Percentiles rank a stretch among this genome's conserved stretches.
Conservation (phyloP, 2,113 vertebrate genomes). For the Tinamus guttatus region DNA sequence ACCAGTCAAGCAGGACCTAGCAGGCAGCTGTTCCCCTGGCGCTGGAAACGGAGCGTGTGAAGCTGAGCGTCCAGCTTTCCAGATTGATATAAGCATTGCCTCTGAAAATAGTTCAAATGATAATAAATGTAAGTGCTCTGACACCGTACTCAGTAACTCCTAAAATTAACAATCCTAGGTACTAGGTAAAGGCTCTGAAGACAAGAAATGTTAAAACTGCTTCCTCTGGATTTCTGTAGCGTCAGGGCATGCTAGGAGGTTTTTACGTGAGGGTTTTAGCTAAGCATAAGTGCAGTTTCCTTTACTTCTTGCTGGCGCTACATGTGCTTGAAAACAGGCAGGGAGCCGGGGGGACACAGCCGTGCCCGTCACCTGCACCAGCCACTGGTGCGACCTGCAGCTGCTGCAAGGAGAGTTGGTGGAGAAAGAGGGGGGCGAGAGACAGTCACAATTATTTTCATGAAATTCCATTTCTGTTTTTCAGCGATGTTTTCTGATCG, state of each 20-base stretch:
- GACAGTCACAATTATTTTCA: not conserved
- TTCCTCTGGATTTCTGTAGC: not conserved
- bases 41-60: not conserved
- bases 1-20: slow-evolving; percentile 31
- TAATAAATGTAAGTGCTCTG: slow-evolving; percentile 32
- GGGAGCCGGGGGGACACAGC: not conserved
- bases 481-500: slow-evolving; percentile 17
- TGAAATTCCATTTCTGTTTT: slow-evolving; percentile 46
- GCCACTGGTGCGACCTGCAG: not conserved
- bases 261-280: not conserved
- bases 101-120: not conserved
- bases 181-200: not conserved
- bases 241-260: not conserved
- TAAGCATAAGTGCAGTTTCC: not conserved
- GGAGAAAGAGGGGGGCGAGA: not conserved
- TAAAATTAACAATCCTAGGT: not conserved
- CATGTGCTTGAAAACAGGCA: not conserved
- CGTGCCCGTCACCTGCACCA: not conserved
- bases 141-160: not conserved
- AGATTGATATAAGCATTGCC: slow-evolving; percentile 53
- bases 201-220: not conserved
- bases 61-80: slow-evolving; percentile 20
- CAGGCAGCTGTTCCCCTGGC: slow-evolving; percentile 11
- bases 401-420: not conserved
- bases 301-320: not conserved